These are phyloP conservation scores for Lysandra coridon DNA, from an alignment of 2,888 invertebrate species.

Conservation along the genomic window DNA sequence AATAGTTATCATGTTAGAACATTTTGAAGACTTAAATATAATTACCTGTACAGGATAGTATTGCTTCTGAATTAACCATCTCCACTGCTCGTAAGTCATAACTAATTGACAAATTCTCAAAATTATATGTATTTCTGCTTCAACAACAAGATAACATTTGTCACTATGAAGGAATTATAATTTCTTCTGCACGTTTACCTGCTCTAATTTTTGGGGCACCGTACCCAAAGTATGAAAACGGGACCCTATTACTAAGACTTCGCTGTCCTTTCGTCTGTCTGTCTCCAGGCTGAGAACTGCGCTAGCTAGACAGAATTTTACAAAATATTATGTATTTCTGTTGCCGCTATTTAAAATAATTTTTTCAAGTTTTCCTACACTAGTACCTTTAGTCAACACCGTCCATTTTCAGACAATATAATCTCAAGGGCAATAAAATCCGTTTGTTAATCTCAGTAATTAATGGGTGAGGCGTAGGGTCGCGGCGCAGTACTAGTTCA, in stretches of 20 bases:
- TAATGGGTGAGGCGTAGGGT: constrained; percentile 7
- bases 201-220: neutral
- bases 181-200: neutral
- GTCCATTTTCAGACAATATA: neutral
- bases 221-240: too few species aligned
- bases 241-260: too few species aligned
- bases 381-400: neutral
- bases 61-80: neutral
- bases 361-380: neutral
- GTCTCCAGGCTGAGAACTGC: too few species aligned
- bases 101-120: neutral
- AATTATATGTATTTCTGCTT: neutral
- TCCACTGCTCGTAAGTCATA: neutral
- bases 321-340: neutral
- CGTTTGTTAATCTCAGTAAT: constrained; percentile 22
- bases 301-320: too few species aligned
- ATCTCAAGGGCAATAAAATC: constrained; percentile 5
- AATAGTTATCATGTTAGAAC: too few species aligned
- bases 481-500: constrained; percentile 11
- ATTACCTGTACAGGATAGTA: neutral
- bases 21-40: too few species aligned
- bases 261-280: too few species aligned
- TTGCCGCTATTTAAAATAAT: neutral
- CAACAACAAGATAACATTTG: neutral
- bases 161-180: too few species aligned